phyloP scores from a whole-genome alignment of 92 coral and sea anemone species.

The Metridium senile region DNA sequence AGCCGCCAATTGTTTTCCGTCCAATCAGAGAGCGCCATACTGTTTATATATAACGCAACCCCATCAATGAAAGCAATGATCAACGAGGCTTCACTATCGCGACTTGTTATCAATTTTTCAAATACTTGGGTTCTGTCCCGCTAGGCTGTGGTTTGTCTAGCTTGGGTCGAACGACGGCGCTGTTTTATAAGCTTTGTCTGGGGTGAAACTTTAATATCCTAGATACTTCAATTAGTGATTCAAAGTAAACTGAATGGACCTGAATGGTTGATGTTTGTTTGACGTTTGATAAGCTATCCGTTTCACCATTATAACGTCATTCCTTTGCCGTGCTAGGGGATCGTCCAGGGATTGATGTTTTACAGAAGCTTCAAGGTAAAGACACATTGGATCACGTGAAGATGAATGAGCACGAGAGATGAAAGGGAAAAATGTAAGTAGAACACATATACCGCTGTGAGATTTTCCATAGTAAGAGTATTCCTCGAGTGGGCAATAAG shows the following conservation, averaged over 20 bases:
- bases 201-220: too few species aligned
- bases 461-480: background rate
- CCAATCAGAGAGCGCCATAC: conserved; percentile 9
- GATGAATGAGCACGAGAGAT: background rate
- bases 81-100: conserved; percentile 11
- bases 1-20: background rate
- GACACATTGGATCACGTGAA: conserved; percentile 19
- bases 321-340: background rate
- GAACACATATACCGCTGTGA: background rate
- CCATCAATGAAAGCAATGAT: conserved; percentile 11
- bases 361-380: background rate
- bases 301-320: conserved; percentile 12
- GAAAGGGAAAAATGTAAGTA: conserved; percentile 23
- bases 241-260: background rate
- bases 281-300: conserved; percentile 10
- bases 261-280: background rate
- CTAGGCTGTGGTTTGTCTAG: background rate
- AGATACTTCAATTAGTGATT: background rate
- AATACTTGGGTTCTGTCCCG: conserved; percentile 10
- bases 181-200: background rate
- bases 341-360: conserved; percentile 14
- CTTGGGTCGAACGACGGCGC: background rate
- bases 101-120: conserved; percentile 2
- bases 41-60: conserved; percentile 18
- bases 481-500: background rate